These are phyloP conservation scores for Graptemys geographica DNA, from an alignment of 2,797 vertebrate species.

Conservation along the genomic window DNA sequence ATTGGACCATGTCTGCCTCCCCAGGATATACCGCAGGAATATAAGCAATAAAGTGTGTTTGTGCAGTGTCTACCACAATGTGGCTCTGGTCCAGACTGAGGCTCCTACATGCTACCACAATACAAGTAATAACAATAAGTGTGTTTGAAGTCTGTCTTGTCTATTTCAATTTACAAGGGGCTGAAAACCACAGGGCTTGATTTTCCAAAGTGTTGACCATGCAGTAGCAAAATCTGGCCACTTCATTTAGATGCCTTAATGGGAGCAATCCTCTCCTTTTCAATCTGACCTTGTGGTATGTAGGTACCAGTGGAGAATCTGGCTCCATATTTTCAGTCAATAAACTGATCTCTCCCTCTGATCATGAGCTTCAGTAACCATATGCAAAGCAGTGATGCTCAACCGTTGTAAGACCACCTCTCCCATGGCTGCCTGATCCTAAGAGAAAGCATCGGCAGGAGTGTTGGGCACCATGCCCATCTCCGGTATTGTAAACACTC, in stretches of 20 bases:
- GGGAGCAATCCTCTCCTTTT: not conserved
- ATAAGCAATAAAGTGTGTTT: fast-evolving
- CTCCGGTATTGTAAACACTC: not conserved
- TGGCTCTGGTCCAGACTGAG: fast-evolving
- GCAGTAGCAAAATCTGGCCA: fast-evolving
- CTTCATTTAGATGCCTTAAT: not conserved
- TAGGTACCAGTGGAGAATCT: not conserved
- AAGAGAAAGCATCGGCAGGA: not conserved
- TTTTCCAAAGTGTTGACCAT: not conserved
- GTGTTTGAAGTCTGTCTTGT: not conserved
- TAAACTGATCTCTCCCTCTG: fast-evolving
- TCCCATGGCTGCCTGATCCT: fast-evolving
- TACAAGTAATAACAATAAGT: fast-evolving
- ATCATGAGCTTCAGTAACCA: fast-evolving
- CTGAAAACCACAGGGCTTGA: not conserved
- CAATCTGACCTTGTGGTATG: not conserved
- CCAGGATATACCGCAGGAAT: fast-evolving
- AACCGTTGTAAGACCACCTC: fast-evolving
- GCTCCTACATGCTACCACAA: fast-evolving
- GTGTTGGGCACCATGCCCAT: not conserved
- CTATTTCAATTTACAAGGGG: fast-evolving
- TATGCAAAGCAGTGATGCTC: not conserved
- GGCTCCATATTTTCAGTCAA: not conserved
- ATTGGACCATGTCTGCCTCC: fast-evolving
- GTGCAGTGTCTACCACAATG: fast-evolving